Base-by-base conservation (phyloP, 2,113 vertebrate genomes). In the Pomatorhinus ruficollis region DNA sequence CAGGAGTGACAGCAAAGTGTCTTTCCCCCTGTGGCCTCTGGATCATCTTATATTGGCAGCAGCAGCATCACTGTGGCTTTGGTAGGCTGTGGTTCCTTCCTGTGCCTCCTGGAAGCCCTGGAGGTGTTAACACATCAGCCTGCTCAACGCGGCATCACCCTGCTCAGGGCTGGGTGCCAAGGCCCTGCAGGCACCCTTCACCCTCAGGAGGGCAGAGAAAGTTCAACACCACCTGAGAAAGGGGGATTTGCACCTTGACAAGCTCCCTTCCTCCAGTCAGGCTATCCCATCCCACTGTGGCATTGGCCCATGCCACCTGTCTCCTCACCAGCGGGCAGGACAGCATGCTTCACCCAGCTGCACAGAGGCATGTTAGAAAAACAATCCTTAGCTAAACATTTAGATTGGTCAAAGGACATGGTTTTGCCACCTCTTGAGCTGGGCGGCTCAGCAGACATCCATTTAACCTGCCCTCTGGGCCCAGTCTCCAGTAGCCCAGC, bases 241-340 rank as follows among this genome's bases (percentile, higher is more conserved):
- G 3, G 30, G 14, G 10, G 4, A 16, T 21, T 71, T 64, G 9
- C 16, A 27, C 40, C 63, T 72, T 83, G 52, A 17, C 42, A 31
- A 1, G 2, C 11, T 90, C 47, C 15, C 11, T 82, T 63, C 16
- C 15, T 82, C 50, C 6, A 2, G 24, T 0, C 2, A 24, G 65
- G 21, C 22, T 60, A 70, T 89, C 31, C 57, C 28, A 66, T 56
- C 21, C 37, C 1, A 1, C 57, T 25, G 52, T 7, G 5, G 33
- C 69, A 37, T 47, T 60, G 45, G 27, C 5, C 54, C 2, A 0
- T 12, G 27, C 12, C 11, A 3, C 5, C 49, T 0, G 0, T 47
- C 24, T 56, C 60, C 66, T 76, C 4, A 1, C 25, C 1, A 0
- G 45, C 0, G 0, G n/a, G 47, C 21, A 30, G 1, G n/a, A 65